Evolutionary conservation across 35 echinoderm and acorn worm species (phyloP).

Genomic region (Acanthaster planci): DNA sequence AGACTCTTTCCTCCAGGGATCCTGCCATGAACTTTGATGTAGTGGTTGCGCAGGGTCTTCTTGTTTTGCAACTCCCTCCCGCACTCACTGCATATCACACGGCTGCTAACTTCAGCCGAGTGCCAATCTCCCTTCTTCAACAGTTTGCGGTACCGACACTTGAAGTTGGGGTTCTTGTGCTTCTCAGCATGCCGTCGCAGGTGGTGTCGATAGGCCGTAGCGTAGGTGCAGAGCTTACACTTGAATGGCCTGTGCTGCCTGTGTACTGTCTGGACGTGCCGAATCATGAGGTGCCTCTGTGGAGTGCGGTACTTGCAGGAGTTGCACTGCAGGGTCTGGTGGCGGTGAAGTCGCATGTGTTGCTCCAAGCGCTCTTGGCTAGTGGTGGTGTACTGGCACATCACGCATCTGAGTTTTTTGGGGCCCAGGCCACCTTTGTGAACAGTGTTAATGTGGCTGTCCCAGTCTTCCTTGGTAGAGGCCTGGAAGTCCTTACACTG

Average conservation of each 20-base stretch:
- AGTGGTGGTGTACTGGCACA: conserved; percentile 60
- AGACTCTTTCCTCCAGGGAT: neutral
- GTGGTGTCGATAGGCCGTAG: conserved; percentile 84
- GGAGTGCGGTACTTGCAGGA: conserved; percentile 75
- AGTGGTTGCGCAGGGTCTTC: conserved; percentile 61
- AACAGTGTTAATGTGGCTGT: neutral
- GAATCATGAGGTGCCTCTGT: conserved; percentile 73
- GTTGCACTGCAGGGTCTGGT: conserved; percentile 64
- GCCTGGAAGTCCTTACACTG: conserved; percentile 24
- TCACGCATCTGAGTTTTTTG: conserved; percentile 52
- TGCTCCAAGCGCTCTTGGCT: conserved; percentile 50
- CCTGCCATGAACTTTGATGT: conserved; percentile 34
- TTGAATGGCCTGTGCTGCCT: conserved; percentile 73
- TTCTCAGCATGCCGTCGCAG: conserved; percentile 56
- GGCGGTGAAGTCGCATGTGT: conserved; percentile 62
- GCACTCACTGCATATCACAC: conserved; percentile 60
- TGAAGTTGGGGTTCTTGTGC: conserved; percentile 37
- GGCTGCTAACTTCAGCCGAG: conserved; percentile 21
- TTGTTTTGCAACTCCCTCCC: conserved; percentile 53
- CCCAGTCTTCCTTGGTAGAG: conserved; percentile 6
- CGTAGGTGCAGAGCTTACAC: conserved; percentile 73
- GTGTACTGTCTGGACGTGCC: conserved; percentile 82
- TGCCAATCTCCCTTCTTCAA: conserved; percentile 61
- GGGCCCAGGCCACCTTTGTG: neutral
- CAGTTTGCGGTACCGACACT: conserved; percentile 58